A percentile compares a stretch with the other conserved stretches of the same genome.
These are phyloP conservation scores for Stratiomys singularior DNA, from an alignment of 2,888 invertebrate genomes.

Conservation along the genomic window DNA sequence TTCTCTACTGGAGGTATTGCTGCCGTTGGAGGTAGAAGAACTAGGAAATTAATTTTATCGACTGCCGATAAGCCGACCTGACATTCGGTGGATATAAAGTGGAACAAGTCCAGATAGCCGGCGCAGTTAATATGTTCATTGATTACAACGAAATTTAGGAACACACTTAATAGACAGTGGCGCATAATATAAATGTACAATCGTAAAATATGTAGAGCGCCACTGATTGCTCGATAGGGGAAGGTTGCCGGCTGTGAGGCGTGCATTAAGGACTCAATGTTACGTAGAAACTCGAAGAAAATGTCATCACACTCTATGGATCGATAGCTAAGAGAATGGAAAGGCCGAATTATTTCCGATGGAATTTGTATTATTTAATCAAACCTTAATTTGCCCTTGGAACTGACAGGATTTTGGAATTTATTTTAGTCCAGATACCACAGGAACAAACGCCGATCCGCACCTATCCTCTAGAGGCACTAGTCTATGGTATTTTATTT, in stretches of 20 bases:
- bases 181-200: conserved; percentile 28
- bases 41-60: conserved; percentile 47
- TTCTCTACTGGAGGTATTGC: background rate
- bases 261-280: too few relatives aligned
- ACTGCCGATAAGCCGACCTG: conserved; percentile 40
- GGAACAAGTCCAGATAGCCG: conserved; percentile 38
- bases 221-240: background rate
- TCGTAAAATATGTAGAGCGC: conserved; percentile 28
- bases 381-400: too few relatives aligned
- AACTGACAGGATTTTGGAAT: too few relatives aligned
- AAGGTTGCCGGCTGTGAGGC: background rate
- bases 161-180: conserved; percentile 23
- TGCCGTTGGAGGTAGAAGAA: conserved; percentile 25
- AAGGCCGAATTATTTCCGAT: too few relatives aligned
- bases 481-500: too few relatives aligned
- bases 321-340: too few relatives aligned
- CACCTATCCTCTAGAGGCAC: too few relatives aligned
- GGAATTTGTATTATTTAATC: too few relatives aligned
- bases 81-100: conserved; percentile 45
- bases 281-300: too few relatives aligned
- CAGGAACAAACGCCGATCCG: too few relatives aligned
- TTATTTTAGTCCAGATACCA: too few relatives aligned
- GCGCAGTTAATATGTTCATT: conserved; percentile 47
- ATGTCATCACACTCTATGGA: too few relatives aligned
- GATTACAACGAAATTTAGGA: conserved; percentile 37